Base-by-base conservation (phyloP, 2,888 invertebrate species). In the Caenorhabditis sp. region DNA sequence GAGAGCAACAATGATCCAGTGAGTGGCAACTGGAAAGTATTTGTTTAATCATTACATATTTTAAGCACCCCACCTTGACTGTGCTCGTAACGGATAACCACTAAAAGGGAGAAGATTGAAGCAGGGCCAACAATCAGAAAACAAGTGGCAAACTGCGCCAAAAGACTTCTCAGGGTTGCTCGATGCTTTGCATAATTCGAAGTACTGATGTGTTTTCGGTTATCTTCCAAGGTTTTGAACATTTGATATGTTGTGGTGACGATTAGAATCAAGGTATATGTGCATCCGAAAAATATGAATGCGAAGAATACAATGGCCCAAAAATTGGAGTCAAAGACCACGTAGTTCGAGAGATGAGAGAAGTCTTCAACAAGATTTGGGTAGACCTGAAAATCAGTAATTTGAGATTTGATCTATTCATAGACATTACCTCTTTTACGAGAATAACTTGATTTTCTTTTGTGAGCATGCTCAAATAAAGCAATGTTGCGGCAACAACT, bases 281-380 rank as follows among this genome's bases (percentile, higher is more conserved):
- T 51, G 44, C 74, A 74, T 8, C 80, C 74, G 41, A 80, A 74
- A 28, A 80, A 74, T 22, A 80, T 74, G 68, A 80, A 74, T n/a
- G 80, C 61, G 22, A 80, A 80, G 35, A 74, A 74, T 8, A 69
- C 63, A 61, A 73, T 80, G 6, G 80, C 80, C 80, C 72, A 68
- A 31, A 69, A 51, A 69, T 80, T 80, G 28, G 80, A 68, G 54
- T 80, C 80, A 63, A 80, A 80, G 14, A 80, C 80, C 12, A 80
- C 74, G 28, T 73, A 80, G 63, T 80, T 80, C 0, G 74, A 63
- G 1, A 80, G 69, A n/a, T 41, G 19, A 14, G 35, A 24, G 28
- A 80, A 80, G 22, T 51, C 51, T 22, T 51, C 35, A 19, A 73
- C 47, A 16, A 74, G 74, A 35, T 74, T 80, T 28, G 74, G 74